A percentile compares a stretch with the other conserved stretches of the same genome.
Conservation (phyloP, 2,113 vertebrate species). For the Campylomormyrus numenius region DNA sequence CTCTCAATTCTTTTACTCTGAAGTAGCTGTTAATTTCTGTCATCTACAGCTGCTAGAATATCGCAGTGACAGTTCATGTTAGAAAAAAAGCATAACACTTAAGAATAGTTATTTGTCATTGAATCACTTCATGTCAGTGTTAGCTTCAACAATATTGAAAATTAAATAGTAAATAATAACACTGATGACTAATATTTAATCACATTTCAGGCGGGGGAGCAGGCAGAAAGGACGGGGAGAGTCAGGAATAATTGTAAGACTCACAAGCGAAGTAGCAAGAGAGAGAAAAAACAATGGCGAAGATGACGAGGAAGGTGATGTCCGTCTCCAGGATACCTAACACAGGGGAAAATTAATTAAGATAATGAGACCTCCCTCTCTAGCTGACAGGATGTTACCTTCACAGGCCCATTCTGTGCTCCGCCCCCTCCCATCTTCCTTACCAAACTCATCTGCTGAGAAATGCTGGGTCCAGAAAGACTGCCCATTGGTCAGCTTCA, state of each 20-base stretch:
- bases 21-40: background rate
- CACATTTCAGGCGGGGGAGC: background rate
- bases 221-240: background rate
- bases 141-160: background rate
- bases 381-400: constrained; percentile 16
- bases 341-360: background rate
- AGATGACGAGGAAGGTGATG: constrained; percentile 83
- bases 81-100: background rate
- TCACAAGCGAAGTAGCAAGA: constrained; percentile 88
- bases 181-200: background rate
- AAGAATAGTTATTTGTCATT: background rate
- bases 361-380: background rate
- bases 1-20: background rate
- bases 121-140: background rate
- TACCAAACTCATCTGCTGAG: constrained; percentile 86
- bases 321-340: constrained; percentile 86
- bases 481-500: constrained; percentile 84
- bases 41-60: background rate
- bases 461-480: constrained; percentile 90
- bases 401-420: background rate
- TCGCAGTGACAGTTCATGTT: background rate
- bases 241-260: constrained; percentile 38
- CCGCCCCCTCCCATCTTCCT: constrained; percentile 33
- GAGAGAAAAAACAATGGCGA: constrained; percentile 73
- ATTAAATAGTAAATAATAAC: background rate